These are phyloP conservation scores for Hoplostethus atlanticus DNA, from an alignment of 2,797 vertebrate species.

Conservation along the genomic window DNA sequence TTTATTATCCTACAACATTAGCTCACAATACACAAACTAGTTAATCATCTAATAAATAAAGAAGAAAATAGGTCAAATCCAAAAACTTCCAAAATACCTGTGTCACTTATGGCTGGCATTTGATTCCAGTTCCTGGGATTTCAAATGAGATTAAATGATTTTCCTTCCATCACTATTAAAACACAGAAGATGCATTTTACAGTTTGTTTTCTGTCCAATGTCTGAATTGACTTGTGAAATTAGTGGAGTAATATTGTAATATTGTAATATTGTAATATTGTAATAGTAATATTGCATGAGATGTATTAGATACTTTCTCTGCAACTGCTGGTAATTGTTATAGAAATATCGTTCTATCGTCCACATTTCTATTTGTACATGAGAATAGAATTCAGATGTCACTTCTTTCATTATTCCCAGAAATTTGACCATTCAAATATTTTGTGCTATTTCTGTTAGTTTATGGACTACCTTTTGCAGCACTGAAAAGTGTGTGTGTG, in stretches of 20 bases:
- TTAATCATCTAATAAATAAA: conserved; percentile 26
- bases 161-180: too few species aligned
- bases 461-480: not conserved
- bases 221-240: conserved; percentile 10
- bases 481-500: not conserved
- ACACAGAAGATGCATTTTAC: too few species aligned
- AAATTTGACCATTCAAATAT: too few species aligned
- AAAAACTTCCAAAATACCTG: not conserved
- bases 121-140: too few species aligned
- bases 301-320: too few species aligned
- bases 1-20: conserved; percentile 39
- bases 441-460: not conserved
- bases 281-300: too few species aligned
- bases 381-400: not conserved
- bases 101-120: too few species aligned
- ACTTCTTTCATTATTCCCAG: not conserved
- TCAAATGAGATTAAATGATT: too few species aligned
- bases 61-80: not conserved
- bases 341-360: not conserved
- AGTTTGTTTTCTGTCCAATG: conserved; percentile 4
- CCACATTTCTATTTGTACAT: not conserved
- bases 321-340: too few species aligned
- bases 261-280: too few species aligned
- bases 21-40: conserved; percentile 37
- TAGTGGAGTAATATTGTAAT: not conserved